Conservation (phyloP, 2,113 vertebrate species). For the Gorsachius goisagi region DNA sequence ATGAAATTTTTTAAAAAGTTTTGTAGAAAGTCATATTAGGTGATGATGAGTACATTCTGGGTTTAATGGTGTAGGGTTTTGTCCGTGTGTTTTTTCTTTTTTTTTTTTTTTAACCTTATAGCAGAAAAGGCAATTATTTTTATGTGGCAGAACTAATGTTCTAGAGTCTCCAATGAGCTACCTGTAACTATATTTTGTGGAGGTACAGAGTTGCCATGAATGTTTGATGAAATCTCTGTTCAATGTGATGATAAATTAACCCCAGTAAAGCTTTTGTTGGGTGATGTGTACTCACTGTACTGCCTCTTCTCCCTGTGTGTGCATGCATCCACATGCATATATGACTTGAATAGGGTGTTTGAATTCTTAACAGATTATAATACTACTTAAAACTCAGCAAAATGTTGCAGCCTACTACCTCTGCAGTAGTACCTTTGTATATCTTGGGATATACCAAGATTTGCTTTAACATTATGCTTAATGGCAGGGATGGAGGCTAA, state of each 20-base stretch:
- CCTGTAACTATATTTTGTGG: background rate
- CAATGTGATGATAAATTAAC: background rate
- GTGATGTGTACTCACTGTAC: background rate
- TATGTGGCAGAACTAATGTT: background rate
- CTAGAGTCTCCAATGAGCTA: background rate
- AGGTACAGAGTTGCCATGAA: background rate
- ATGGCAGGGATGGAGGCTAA: background rate
- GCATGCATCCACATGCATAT: background rate
- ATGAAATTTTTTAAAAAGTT: background rate
- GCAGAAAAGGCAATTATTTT: background rate
- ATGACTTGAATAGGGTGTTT: background rate
- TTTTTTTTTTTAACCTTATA: background rate
- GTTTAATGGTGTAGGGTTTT: background rate
- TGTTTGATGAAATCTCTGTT: background rate
- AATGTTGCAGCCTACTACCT: background rate
- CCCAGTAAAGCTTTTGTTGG: background rate
- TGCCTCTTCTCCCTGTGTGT: background rate
- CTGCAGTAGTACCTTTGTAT: background rate
- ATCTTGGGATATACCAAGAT: background rate
- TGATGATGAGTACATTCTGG: background rate
- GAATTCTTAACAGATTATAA: background rate
- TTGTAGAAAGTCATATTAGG: background rate
- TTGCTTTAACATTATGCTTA: background rate
- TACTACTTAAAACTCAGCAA: background rate
- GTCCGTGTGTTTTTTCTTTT: no score